Base-by-base conservation (phyloP, 2,888 invertebrate genomes). In the Pristionchus entomophagus region DNA sequence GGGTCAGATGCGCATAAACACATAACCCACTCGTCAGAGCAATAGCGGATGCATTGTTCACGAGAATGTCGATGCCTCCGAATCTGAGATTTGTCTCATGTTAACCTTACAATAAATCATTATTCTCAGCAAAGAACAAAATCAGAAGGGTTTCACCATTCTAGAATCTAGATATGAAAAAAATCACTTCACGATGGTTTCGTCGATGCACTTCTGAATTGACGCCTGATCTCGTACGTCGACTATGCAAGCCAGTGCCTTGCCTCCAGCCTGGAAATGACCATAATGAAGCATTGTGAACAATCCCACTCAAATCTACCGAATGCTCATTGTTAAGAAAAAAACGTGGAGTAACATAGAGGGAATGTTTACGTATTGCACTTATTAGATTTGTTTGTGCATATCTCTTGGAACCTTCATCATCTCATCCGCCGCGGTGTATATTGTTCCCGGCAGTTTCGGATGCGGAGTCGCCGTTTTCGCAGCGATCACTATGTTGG, bases 401-500 rank as follows among this genome's bases (percentile, higher is more conserved):
- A n/a, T n/a, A n/a, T n/a, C n/a, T n/a, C n/a, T n/a, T n/a, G n/a
- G n/a, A 8, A 89, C 89, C 86, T 89, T 89, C 62, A 90, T 90
- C 97, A 97, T 96, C 95, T 97, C 97, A 95, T 96, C 95, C 17
- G 97, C 97, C 80, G 97, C 96, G 6, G 96, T 96, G 94, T 96
- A 97, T 94, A 97, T 97, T 69, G 97, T 97, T 88, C 97, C 97
- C n/a, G n/a, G n/a, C n/a, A n/a, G n/a, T n/a, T n/a, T n/a, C n/a
- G n/a, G n/a, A n/a, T n/a, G n/a, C n/a, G 26, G 96, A 88, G 96
- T 96, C 0, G 96, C 96, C 38, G 97, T 97, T 95, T 97, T 97
- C 6, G 97, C 97, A 84, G 97, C 97, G 88, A 97, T 95, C 17
- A 97, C 96, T 91, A 97, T 95, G 94, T 97, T 97, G 0, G 97